Evolutionary conservation across 1,140 invertebrate species (phyloP).

Genomic region (Bombyx mandarina): DNA sequence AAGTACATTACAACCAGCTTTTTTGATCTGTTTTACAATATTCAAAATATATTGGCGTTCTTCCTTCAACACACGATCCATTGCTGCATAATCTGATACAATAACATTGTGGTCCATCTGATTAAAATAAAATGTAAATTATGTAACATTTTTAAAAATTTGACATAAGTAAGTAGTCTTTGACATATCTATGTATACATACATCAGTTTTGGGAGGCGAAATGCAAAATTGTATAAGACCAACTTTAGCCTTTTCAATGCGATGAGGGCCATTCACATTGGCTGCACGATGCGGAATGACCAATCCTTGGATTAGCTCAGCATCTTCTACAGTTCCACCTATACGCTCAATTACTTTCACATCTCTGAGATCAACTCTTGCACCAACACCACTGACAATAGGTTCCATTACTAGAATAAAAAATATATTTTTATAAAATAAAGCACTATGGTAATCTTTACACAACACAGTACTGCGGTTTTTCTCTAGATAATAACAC

Average conservation of each 20-base stretch:
- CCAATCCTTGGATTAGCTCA: constrained; percentile 94
- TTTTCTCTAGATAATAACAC: too few relatives aligned
- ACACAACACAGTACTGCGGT: too few relatives aligned
- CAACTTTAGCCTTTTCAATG: constrained; percentile 98
- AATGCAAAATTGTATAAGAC: constrained; percentile 99
- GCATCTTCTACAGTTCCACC: constrained; percentile 99
- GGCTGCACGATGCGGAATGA: constrained; percentile 91
- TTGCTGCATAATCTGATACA: constrained; percentile 98
- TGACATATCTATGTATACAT: constrained; percentile 45
- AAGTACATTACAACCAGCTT: constrained; percentile 97
- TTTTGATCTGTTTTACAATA: constrained; percentile 99
- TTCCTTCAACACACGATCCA: constrained; percentile 99
- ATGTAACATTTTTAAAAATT: background rate
- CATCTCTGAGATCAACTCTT: constrained; percentile 84
- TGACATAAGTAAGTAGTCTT: constrained; percentile 3
- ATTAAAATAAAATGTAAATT: constrained; percentile 15
- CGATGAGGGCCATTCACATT: constrained; percentile 93
- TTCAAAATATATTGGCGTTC: constrained; percentile 98
- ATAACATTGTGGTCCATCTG: constrained; percentile 99
- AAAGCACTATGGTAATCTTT: too few relatives aligned
- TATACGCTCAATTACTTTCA: constrained; percentile 96
- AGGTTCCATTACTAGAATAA: constrained; percentile 54
- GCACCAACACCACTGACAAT: constrained; percentile 73
- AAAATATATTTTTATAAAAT: constrained; percentile 1
- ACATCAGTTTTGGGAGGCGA: constrained; percentile 99